Base-by-base conservation (phyloP, 2,888 invertebrate species). In the Drosophila austrosaltans region DNA sequence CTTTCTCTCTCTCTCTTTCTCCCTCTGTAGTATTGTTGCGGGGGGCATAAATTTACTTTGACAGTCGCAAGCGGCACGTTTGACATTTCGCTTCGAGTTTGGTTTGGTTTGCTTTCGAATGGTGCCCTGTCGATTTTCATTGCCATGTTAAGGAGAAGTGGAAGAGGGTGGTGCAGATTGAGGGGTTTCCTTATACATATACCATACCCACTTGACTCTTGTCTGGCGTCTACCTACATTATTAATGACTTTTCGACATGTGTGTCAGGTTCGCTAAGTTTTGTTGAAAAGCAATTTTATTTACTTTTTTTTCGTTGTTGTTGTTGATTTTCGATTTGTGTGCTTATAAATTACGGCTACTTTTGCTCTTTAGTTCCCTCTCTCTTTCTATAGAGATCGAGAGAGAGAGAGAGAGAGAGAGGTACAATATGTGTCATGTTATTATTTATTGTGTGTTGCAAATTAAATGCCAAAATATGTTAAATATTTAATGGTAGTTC, bases 211-310 rank as follows among this genome's bases (percentile, higher is more conserved):
- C 72, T 75, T 60, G 70, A 72, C 64, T 66, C 74, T 48, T 56
- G 79, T 76, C 76, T 75, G 48, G 57, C 57, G 57, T 74, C 74
- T 71, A 69, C 53, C 75, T 88, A 71, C 82, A 87, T 89, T 90
- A 90, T 89, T 89, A 89, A 89, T 89, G 89, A 82, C 79, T 77
- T 73, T 70, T 75, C 80, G 87, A 83, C 89, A 89, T 89, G 90
- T 84, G 88, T 87, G 88, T 86, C 83, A 86, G 88, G 78, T 73
- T 83, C 78, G 84, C 73, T 77, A 88, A 85, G 79, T 88, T 87
- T 65, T 61, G 80, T 76, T 81, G 78, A 76, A 79, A 82, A 82
- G 78, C 89, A 85, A 87, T 82, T 89, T 84, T 76, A 78, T 80
- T 79, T 81, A 81, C 83, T 86, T 83, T 83, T 76, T 67, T 66